These are phyloP conservation scores for Monarcha castaneiventris DNA, from an alignment of 2,113 vertebrate species.

Conservation along the genomic window DNA sequence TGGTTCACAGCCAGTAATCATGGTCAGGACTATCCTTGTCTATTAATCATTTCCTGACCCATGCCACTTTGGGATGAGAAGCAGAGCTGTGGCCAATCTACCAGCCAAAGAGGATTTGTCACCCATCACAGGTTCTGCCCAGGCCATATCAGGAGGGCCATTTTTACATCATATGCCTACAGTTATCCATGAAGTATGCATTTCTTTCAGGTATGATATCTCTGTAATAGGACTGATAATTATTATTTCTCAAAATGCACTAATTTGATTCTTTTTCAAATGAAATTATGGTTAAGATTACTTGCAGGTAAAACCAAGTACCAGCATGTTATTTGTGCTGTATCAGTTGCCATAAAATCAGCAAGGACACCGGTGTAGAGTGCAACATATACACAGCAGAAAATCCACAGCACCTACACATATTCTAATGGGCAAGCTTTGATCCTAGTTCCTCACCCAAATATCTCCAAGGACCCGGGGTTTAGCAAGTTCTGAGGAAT, in stretches of 20 bases:
- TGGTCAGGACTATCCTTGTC: background rate
- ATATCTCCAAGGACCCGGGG: background rate
- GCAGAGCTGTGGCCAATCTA: background rate
- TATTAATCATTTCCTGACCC: background rate
- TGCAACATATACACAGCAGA: background rate
- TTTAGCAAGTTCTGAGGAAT: background rate
- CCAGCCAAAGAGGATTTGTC: background rate
- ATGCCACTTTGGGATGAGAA: background rate
- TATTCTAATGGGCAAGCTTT: background rate
- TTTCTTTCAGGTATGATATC: background rate
- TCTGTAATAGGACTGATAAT: background rate
- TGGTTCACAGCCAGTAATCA: background rate
- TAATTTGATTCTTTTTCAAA: constrained; percentile 24
- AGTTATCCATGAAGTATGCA: background rate
- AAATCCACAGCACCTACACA: background rate
- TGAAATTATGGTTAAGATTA: constrained; percentile 7
- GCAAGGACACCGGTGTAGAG: background rate
- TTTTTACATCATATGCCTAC: background rate
- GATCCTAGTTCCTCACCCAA: background rate
- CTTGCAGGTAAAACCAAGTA: background rate
- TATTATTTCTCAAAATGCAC: constrained; percentile 16
- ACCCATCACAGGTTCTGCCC: background rate
- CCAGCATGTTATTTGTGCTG: background rate
- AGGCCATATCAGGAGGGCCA: background rate
- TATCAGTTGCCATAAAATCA: background rate